Evolutionary conservation across 2,797 vertebrate genomes (phyloP).

Genomic region (Oophaga sylvatica): DNA sequence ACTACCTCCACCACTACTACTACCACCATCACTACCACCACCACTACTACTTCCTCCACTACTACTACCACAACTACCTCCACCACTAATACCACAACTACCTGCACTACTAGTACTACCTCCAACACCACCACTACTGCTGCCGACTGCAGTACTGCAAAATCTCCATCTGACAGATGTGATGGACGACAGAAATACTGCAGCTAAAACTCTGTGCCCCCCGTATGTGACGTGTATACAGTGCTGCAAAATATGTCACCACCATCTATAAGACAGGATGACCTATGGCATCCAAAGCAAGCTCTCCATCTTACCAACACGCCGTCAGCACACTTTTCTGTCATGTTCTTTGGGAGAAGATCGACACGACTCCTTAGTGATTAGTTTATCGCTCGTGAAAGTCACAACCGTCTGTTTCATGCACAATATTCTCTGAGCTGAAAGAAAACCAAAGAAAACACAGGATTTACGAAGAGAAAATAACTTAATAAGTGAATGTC

Average conservation of each 20-base stretch:
- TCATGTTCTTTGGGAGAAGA: conserved; percentile 66
- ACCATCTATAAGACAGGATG: background rate
- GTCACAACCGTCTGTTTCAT: background rate
- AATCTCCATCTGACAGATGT: no score
- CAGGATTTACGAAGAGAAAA: background rate
- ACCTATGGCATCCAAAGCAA: no score
- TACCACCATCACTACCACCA: no score
- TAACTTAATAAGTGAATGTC: background rate
- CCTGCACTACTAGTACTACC: no score
- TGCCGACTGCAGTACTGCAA: no score
- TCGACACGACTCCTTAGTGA: background rate
- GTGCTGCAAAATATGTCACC: background rate
- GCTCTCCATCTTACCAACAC: conserved; percentile 73
- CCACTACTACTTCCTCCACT: no score
- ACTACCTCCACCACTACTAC: no score
- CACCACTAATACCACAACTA: no score
- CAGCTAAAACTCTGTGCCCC: no score
- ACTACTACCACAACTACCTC: no score
- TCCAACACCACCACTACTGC: no score
- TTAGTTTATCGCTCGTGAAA: background rate
- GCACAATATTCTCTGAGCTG: conserved; percentile 27
- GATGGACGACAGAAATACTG: no score
- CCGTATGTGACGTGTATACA: background rate
- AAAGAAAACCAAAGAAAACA: background rate
- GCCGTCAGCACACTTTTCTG: conserved; percentile 79